These are phyloP conservation scores for Rhinogobius similis DNA, from an alignment of 2,113 vertebrate genomes.

Conservation along the genomic window DNA sequence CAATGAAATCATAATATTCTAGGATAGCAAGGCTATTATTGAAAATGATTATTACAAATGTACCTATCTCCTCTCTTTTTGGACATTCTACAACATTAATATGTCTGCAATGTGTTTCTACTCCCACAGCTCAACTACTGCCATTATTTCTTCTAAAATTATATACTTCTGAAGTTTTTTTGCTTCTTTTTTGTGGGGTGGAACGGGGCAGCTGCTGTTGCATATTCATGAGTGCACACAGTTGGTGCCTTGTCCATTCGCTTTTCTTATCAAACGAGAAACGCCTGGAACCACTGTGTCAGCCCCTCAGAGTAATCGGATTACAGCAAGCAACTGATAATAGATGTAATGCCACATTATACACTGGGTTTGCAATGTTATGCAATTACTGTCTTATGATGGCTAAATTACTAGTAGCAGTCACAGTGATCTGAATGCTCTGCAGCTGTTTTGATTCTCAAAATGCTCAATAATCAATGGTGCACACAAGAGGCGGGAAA, in stretches of 20 bases:
- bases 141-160: constrained; percentile 27
- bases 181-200: background rate
- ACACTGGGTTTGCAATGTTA: background rate
- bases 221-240: constrained; percentile 74
- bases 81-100: too few species aligned
- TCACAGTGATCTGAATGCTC: constrained; percentile 14
- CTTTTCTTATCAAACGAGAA: constrained; percentile 64
- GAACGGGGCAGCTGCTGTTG: constrained; percentile 67
- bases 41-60: too few species aligned
- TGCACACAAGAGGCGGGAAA: constrained; percentile 25
- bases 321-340: constrained; percentile 11
- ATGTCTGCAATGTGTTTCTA: background rate
- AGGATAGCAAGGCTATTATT: constrained; percentile 16
- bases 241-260: constrained; percentile 64
- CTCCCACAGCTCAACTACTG: constrained; percentile 30
- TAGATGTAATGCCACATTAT: background rate
- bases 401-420: background rate
- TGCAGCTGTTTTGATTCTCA: constrained; percentile 7
- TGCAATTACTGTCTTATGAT: background rate
- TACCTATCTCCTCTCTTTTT: background rate
- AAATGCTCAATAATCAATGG: constrained; percentile 31
- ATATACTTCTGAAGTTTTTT: constrained; percentile 30
- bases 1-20: constrained; percentile 6
- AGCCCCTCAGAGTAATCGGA: constrained; percentile 46
- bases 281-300: constrained; percentile 53